Evolutionary conservation across 2,113 vertebrate species (phyloP).

Genomic region (Boulengeromyrus knoepffleri): DNA sequence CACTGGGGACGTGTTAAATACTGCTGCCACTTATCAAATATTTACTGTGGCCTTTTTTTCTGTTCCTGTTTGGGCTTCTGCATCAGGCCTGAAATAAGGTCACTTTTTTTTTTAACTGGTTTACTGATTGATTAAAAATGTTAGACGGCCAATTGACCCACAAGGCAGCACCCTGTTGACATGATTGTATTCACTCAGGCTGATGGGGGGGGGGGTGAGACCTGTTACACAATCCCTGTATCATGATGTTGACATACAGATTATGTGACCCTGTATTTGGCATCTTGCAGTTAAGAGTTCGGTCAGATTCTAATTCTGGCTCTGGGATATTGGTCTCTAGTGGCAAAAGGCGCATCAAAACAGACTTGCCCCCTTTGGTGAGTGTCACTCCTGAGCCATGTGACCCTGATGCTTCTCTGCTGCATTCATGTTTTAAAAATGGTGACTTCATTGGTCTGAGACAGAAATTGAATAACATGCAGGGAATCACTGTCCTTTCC

Average conservation of each 20-base stretch:
- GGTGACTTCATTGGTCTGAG: not conserved
- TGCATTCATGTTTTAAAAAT: not conserved
- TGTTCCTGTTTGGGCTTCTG: not conserved
- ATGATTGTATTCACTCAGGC: not conserved
- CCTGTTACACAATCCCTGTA: not conserved
- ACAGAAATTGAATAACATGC: not conserved
- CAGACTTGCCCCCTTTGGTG: not conserved
- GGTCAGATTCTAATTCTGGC: not conserved
- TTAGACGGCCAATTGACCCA: not conserved
- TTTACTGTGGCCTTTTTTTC: not conserved
- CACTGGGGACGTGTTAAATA: not conserved
- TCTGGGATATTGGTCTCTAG: not conserved
- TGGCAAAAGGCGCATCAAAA: not conserved
- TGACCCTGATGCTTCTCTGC: not conserved
- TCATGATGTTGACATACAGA: not conserved
- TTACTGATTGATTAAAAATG: conserved; percentile 3
- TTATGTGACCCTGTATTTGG: not conserved
- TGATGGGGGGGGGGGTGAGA: not conserved
- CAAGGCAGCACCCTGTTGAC: not conserved
- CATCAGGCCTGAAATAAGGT: not conserved
- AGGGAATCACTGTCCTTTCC: not conserved
- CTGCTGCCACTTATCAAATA: not conserved
- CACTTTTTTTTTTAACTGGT: not conserved
- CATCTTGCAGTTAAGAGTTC: not conserved
- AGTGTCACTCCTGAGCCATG: not conserved